Base-by-base conservation (phyloP, 64 coral and sea anemone genomes). In the Montipora capricornis region DNA sequence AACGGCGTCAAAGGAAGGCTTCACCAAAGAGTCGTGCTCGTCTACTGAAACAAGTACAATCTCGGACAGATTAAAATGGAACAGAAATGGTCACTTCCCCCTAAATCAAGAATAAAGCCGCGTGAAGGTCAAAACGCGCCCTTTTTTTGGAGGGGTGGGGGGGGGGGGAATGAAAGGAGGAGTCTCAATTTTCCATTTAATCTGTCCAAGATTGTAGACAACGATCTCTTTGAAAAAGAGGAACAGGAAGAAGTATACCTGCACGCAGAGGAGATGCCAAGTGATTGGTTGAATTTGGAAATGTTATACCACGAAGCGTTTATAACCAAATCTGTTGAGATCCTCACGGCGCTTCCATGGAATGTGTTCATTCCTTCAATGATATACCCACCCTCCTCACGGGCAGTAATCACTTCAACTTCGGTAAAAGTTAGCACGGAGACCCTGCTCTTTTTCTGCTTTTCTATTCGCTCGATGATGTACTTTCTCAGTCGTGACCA, bases 291-390 rank as follows among this genome's bases (percentile, higher is more conserved):
- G 5, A 96, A 87, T 52, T 89, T 93, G 7, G 70, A 87, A 75
- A 96, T 96, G 37, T 88, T 91, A 17, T 94, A 67, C 95, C 95
- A 96, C 0, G 95, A 69, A 3, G 83, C 78, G 53, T 96, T 96
- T 14, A 96, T 88, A 15, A 91, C 20, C 6, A 82, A 24, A 10
- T 73, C 67, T 1, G 88, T 78, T 9, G 51, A 44, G 13, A 94
- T 44, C 46, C 29, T 71, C 1, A 78, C 73, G 2, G 50, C 55
- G n/a, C 15, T 5, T 4, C 78, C 80, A 12, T 53, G 58, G 12
- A 26, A 78, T 3, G 19, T 44, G 13, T 68, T 19, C 14, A 78
- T 37, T 20, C 45, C 85, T 22, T 84, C 70, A 8, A 87, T 58
- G n/a, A 55, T 49, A 77, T 85, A 83, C 4, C 57, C 77, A 16